Conservation (phyloP, 2,797 vertebrate genomes). For the Ctenosaura bakeri region DNA sequence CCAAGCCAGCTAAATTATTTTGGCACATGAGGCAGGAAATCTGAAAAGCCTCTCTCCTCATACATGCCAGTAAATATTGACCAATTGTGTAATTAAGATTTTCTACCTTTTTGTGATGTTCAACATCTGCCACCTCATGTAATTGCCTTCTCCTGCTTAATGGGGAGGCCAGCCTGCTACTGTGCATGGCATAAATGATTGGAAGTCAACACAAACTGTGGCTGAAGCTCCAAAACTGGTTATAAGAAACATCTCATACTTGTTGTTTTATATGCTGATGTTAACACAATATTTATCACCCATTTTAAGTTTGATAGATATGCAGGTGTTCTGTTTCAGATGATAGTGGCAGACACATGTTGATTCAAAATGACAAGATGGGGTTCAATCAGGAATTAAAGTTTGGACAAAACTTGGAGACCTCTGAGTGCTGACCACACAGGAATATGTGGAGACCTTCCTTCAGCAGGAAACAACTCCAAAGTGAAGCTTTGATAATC, state of each 20-base stretch:
- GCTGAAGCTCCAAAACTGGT: not conserved
- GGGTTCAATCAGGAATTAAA: not conserved
- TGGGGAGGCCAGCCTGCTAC: no score
- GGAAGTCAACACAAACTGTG: not conserved
- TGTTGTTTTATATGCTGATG: not conserved
- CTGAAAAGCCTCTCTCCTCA: no score
- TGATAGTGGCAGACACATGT: not conserved
- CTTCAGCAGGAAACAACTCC: not conserved
- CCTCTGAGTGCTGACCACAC: not conserved
- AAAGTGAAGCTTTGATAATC: not conserved
- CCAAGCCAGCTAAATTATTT: no score
- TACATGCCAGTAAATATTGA: no score
- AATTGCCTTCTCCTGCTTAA: no score
- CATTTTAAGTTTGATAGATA: not conserved
- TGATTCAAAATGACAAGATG: not conserved
- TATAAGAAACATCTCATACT: not conserved
- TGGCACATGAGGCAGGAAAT: no score
- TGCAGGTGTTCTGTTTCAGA: not conserved
- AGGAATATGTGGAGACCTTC: not conserved
- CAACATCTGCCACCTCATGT: no score
- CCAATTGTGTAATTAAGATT: no score
- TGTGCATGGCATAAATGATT: not conserved
- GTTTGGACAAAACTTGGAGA: no score
- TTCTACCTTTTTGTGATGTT: no score
- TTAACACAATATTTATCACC: not conserved